A percentile compares a stretch with the other conserved stretches of the same genome.
These are phyloP conservation scores for Nautilus pompilius DNA, from an alignment of 1,140 invertebrate species.

Conservation along the genomic window DNA sequence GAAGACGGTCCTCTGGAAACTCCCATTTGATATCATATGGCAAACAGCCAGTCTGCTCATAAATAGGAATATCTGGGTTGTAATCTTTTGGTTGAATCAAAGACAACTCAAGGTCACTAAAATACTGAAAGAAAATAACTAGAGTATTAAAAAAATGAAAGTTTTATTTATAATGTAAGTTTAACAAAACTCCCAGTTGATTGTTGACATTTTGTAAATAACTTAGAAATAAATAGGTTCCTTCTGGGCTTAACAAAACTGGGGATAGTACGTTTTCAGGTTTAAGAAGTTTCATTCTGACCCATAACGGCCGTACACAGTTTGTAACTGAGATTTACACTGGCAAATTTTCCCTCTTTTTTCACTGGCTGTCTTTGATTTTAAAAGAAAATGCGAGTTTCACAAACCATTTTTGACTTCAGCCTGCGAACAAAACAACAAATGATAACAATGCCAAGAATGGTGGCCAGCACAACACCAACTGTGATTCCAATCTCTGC, in stretches of 20 bases:
- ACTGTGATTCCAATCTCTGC: background rate
- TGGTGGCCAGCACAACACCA: background rate
- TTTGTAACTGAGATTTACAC: too few species aligned
- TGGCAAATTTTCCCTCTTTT: too few species aligned
- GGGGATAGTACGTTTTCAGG: too few species aligned
- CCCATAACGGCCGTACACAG: too few species aligned
- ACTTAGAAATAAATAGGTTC: too few species aligned
- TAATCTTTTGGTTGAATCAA: conserved; percentile 60
- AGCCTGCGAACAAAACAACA: background rate
- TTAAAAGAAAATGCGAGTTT: too few species aligned
- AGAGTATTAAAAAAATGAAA: background rate
- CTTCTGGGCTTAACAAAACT: too few species aligned
- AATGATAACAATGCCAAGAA: background rate
- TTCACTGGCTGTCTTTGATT: too few species aligned
- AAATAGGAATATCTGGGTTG: conserved; percentile 83
- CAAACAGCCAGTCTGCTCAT: conserved; percentile 86
- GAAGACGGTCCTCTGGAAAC: conserved; percentile 79
- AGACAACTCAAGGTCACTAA: conserved; percentile 42
- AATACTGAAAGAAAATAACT: background rate
- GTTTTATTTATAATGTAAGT: too few species aligned
- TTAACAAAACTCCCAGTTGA: too few species aligned
- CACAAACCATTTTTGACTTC: background rate
- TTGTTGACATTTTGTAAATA: too few species aligned
- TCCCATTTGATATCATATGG: conserved; percentile 89
- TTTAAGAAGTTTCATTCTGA: too few species aligned